phyloP scores from a whole-genome alignment of 2,888 invertebrate species.

The Apamea crenata region DNA sequence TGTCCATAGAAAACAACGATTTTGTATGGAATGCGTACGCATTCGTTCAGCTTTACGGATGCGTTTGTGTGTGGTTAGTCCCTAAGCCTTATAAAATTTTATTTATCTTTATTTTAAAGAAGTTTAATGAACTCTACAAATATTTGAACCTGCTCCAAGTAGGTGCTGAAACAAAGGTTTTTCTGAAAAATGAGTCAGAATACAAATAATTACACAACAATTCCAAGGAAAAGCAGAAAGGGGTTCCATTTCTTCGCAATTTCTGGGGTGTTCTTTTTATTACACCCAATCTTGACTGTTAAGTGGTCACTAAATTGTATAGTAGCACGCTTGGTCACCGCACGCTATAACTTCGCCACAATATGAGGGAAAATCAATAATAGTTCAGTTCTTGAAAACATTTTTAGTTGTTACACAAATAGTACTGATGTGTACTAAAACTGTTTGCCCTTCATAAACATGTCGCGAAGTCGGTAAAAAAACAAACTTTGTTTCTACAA shows the following conservation, averaged over 20 bases:
- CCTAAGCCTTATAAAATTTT: neutral
- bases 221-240: slow-evolving; percentile 31
- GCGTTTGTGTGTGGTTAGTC: no score
- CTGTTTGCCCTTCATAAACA: slow-evolving; percentile 13
- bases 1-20: no score
- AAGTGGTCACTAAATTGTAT: slow-evolving; percentile 67
- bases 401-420: slow-evolving; percentile 31
- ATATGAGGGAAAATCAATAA: slow-evolving; percentile 47
- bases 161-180: slow-evolving; percentile 12
- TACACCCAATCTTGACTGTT: slow-evolving; percentile 56
- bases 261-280: slow-evolving; percentile 62
- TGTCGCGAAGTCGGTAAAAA: slow-evolving; percentile 21
- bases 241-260: slow-evolving; percentile 31
- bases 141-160: no score
- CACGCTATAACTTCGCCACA: slow-evolving; percentile 61
- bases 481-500: neutral
- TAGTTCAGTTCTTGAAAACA: slow-evolving; percentile 31
- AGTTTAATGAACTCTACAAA: slow-evolving; percentile 4
- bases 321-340: slow-evolving; percentile 69
- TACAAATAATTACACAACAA: slow-evolving; percentile 22
- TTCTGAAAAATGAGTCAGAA: slow-evolving; percentile 8
- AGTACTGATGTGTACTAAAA: slow-evolving; percentile 6
- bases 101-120: neutral
- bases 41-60: no score
- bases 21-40: no score